These are phyloP conservation scores for Pseudopodoces humilis DNA, from an alignment of 2,113 vertebrate genomes.

Conservation along the genomic window DNA sequence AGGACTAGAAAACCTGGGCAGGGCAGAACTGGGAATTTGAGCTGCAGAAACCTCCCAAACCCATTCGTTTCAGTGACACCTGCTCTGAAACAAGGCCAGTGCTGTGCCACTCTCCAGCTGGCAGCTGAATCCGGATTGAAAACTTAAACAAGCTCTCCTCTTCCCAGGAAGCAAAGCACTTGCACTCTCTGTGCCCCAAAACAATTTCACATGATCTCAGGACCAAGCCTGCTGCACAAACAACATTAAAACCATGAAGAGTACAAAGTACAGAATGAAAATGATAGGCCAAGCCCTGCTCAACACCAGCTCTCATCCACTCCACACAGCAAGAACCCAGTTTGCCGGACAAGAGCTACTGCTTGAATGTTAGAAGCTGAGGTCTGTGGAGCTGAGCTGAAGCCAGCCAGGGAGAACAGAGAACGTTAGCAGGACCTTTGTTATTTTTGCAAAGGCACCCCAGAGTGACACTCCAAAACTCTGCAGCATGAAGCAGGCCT, in stretches of 20 bases:
- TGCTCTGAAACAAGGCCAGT: neutral
- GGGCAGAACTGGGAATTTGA: neutral
- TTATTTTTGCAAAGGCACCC: neutral
- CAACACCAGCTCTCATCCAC: neutral
- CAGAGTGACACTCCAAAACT: neutral
- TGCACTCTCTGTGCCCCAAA: neutral
- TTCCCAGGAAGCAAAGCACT: neutral
- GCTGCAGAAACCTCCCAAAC: neutral
- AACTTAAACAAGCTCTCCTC: neutral
- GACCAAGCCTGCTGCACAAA: constrained; percentile 49
- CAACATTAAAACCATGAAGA: constrained; percentile 7
- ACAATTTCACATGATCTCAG: neutral
- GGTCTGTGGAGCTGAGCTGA: neutral
- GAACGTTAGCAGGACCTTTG: neutral
- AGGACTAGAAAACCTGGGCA: neutral
- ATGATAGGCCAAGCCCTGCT: neutral
- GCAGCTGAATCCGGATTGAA: neutral
- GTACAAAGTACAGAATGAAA: constrained; percentile 49
- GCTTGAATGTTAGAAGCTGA: neutral
- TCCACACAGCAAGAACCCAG: neutral
- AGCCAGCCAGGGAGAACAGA: neutral
- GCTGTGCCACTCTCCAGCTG: neutral
- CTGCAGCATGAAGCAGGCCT: neutral
- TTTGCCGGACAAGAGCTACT: neutral
- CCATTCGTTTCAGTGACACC: neutral